Conservation (phyloP, 2,797 vertebrate genomes). For the Acipenser ruthenus region DNA sequence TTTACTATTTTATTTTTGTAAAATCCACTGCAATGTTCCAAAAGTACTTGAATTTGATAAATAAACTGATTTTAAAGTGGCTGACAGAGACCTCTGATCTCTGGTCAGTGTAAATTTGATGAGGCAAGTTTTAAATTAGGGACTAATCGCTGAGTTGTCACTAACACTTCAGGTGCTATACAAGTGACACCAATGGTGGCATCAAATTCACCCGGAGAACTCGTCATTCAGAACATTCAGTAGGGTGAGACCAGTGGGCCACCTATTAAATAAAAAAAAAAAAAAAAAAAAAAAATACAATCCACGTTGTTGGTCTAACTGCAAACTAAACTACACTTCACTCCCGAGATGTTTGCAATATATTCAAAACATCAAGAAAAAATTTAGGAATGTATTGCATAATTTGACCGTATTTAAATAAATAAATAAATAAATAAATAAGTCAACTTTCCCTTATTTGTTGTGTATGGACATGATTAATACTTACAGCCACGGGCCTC, state of each 20-base stretch:
- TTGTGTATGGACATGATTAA: too few relatives aligned
- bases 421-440: too few relatives aligned
- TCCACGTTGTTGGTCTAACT: too few relatives aligned
- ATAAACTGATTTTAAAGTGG: background rate
- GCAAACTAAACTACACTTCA: too few relatives aligned
- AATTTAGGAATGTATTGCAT: too few relatives aligned
- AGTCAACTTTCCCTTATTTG: too few relatives aligned
- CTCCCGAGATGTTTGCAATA: too few relatives aligned
- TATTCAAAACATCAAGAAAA: too few relatives aligned
- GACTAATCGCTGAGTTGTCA: background rate
- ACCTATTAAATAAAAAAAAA: background rate
- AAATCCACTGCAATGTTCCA: background rate
- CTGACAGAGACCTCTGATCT: background rate
- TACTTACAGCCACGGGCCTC: too few relatives aligned
- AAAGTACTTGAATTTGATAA: background rate
- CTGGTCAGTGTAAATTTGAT: background rate
- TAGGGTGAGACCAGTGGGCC: background rate
- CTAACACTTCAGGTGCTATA: background rate
- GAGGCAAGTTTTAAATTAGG: background rate
- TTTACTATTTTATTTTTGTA: background rate
- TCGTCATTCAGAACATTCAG: background rate
- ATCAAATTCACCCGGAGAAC: background rate
- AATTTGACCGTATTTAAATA: too few relatives aligned
- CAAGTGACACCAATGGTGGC: background rate
- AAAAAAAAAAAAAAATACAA: too few relatives aligned